These are phyloP conservation scores for Cephus pygmeus DNA, from an alignment of 2,888 invertebrate genomes.

Conservation along the genomic window DNA sequence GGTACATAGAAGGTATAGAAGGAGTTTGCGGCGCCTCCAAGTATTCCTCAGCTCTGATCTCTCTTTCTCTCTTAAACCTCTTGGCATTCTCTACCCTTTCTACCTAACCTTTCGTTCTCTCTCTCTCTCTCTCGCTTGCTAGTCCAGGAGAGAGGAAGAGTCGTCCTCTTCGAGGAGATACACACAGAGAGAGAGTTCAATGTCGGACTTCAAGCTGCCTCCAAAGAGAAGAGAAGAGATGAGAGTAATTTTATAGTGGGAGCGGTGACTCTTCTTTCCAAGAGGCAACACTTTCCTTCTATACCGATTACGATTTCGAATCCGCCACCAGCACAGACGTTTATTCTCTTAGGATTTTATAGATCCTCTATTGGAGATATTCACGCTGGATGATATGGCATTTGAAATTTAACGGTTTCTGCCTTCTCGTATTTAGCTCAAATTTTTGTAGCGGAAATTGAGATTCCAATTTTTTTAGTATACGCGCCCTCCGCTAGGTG, in stretches of 20 bases:
- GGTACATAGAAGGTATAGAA: not conserved
- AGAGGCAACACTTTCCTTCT: conserved; percentile 31
- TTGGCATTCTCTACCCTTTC: conserved; percentile 18
- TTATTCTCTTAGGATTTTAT: not conserved
- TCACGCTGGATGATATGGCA: not conserved
- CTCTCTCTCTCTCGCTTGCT: conserved; percentile 6
- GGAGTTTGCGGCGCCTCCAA: conserved; percentile 1
- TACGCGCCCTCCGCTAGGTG: not conserved
- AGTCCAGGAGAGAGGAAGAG: conserved; percentile 29
- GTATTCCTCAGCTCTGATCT: not conserved
- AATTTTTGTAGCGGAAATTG: not conserved
- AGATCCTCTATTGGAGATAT: not conserved
- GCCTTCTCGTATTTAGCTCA: not conserved
- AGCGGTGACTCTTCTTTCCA: conserved; percentile 9
- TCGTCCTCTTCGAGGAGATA: conserved; percentile 24
- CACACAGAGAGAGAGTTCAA: conserved; percentile 6
- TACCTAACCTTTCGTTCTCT: conserved; percentile 5
- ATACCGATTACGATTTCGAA: conserved; percentile 21
- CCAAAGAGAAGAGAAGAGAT: conserved; percentile 1
- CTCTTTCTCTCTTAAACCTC: conserved; percentile 1
- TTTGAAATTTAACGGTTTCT: not conserved
- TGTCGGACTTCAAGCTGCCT: not conserved
- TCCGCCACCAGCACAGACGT: not conserved
- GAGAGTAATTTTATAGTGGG: not conserved
- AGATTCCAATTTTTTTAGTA: not conserved